A percentile compares a stretch with the other conserved stretches of the same genome.
phyloP scores from a whole-genome alignment of 2,113 vertebrate genomes.

The Podocnemis expansa region DNA sequence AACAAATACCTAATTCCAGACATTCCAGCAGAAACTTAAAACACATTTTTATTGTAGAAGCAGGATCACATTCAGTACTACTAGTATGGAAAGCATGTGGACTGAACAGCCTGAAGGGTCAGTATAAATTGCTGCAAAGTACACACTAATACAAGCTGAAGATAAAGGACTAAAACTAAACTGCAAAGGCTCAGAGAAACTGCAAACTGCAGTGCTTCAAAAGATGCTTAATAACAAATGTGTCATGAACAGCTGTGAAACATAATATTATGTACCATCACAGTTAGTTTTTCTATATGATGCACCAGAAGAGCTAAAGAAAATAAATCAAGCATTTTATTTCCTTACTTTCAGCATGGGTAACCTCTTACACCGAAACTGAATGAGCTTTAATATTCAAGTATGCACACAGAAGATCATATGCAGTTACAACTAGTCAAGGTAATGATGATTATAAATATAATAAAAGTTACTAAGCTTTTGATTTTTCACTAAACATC shows the following conservation, averaged over 20 bases:
- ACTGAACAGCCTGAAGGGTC: background rate
- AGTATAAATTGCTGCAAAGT: background rate
- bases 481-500: no score
- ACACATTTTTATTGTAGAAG: background rate
- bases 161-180: background rate
- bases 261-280: background rate
- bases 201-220: background rate
- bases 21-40: background rate
- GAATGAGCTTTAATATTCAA: background rate
- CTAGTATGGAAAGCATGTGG: no score
- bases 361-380: background rate
- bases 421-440: background rate
- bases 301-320: background rate
- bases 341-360: background rate
- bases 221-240: background rate
- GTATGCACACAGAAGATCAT: background rate
- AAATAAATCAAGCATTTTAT: no score
- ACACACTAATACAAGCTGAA: background rate
- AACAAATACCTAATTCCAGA: background rate
- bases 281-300: background rate
- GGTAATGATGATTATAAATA: background rate
- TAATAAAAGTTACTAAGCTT: background rate
- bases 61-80: background rate
- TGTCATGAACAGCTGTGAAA: background rate
- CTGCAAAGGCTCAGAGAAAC: background rate